Evolutionary conservation across 2,888 invertebrate species (phyloP).

Genomic region (Elysia crispata): DNA sequence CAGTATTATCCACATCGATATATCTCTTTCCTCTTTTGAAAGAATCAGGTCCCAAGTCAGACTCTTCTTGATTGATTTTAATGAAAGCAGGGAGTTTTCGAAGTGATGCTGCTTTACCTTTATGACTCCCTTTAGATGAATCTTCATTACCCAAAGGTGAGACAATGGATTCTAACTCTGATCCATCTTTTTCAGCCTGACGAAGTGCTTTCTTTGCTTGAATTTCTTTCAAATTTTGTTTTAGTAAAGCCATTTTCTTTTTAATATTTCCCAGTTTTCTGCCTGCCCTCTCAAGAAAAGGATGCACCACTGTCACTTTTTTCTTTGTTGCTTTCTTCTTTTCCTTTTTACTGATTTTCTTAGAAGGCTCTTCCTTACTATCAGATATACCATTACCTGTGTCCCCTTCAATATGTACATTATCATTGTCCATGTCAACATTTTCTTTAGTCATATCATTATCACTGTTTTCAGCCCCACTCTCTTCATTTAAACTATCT

Average conservation of each 20-base stretch:
- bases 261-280: slow-evolving; percentile 42
- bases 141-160: background rate
- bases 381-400: background rate
- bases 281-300: slow-evolving; percentile 43
- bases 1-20: background rate
- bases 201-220: slow-evolving; percentile 13
- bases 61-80: slow-evolving; percentile 9
- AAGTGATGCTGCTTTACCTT: background rate
- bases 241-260: slow-evolving; percentile 43
- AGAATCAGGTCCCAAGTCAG: background rate
- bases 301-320: slow-evolving; percentile 39
- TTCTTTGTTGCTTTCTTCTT: slow-evolving; percentile 21
- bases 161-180: background rate
- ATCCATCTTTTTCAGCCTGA: slow-evolving; percentile 10
- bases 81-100: background rate
- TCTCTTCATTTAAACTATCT: slow-evolving; percentile 3
- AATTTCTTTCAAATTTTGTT: slow-evolving; percentile 44
- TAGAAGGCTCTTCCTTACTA: background rate
- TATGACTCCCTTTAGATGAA: background rate
- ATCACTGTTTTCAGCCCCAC: slow-evolving; percentile 3
- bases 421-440: slow-evolving; percentile 5
- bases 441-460: background rate
- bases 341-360: slow-evolving; percentile 20
- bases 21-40: slow-evolving; percentile 12
- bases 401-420: background rate